Evolutionary conservation across 2,113 vertebrate genomes (phyloP).

Genomic region (Galbula dea): DNA sequence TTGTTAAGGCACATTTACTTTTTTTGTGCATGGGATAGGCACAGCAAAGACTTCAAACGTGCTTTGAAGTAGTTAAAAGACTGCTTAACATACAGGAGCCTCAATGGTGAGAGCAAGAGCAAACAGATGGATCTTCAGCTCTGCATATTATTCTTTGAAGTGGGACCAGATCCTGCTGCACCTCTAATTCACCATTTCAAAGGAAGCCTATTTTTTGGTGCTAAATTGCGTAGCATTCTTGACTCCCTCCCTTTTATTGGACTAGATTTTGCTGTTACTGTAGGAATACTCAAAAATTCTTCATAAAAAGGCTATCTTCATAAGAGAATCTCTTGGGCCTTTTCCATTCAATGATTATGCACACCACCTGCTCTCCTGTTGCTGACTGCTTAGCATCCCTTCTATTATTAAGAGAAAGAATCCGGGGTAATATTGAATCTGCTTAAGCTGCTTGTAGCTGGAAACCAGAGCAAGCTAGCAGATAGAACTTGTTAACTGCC

Average conservation of each 20-base stretch:
- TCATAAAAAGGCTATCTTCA: background rate
- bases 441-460: background rate
- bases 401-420: background rate
- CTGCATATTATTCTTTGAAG: slow-evolving; percentile 68
- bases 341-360: background rate
- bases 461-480: background rate
- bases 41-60: slow-evolving; percentile 67
- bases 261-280: slow-evolving; percentile 17
- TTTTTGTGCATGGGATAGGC: slow-evolving; percentile 30
- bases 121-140: slow-evolving; percentile 66
- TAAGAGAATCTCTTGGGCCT: background rate
- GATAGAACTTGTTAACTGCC: background rate
- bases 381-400: background rate
- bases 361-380: slow-evolving; percentile 27
- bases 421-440: background rate
- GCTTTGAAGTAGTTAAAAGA: slow-evolving; percentile 74
- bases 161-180: slow-evolving; percentile 69
- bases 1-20: slow-evolving; percentile 42
- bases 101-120: slow-evolving; percentile 36
- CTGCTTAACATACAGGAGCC: slow-evolving; percentile 67
- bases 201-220: slow-evolving; percentile 61
- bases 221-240: slow-evolving; percentile 51
- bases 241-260: background rate
- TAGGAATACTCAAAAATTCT: background rate
- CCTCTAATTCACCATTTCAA: slow-evolving; percentile 73